Conservation (phyloP, 2,797 vertebrate genomes). For the Sebastes trivittatus region DNA sequence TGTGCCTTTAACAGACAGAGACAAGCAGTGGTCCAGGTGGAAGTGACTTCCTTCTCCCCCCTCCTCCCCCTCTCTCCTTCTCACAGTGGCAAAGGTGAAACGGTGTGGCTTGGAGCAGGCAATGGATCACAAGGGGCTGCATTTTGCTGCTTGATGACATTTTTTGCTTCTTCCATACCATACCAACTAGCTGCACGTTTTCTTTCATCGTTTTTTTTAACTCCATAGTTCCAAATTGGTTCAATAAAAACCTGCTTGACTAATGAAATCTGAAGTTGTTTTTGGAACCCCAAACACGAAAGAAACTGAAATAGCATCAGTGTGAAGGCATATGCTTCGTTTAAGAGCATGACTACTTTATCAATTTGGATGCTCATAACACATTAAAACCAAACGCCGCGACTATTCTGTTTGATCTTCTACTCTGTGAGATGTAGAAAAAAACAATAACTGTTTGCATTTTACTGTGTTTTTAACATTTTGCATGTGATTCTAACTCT, state of each 20-base stretch:
- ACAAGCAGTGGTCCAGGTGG: conserved; percentile 99
- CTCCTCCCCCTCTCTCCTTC: conserved; percentile 86
- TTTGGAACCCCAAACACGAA: conserved; percentile 18
- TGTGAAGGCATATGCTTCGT: conserved; percentile 22
- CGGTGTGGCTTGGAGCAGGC: conserved; percentile 91
- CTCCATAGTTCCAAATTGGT: conserved; percentile 22
- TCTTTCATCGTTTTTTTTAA: conserved; percentile 40
- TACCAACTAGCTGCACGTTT: conserved; percentile 79
- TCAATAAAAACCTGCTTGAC: conserved; percentile 31
- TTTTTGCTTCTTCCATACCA: conserved; percentile 87
- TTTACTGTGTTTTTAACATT: conserved; percentile 8
- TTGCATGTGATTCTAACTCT: conserved; percentile 39
- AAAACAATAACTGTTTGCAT: conserved; percentile 14
- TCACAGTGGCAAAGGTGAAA: conserved; percentile 93
- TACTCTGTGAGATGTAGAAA: conserved; percentile 49
- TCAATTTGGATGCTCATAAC: conserved; percentile 17
- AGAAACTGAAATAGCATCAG: background rate
- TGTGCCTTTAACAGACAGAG: conserved; percentile 99
- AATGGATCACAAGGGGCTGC: conserved; percentile 83
- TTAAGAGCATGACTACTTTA: conserved; percentile 59
- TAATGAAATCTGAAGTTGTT: conserved; percentile 13
- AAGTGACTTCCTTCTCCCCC: conserved; percentile 98
- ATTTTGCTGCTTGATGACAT: conserved; percentile 85
- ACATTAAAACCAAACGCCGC: background rate
- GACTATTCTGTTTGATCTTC: conserved; percentile 19